A percentile compares a stretch with the other conserved stretches of the same genome.
Evolutionary conservation across 2,797 vertebrate genomes (phyloP).

Genomic region (Argentina silus): DNA sequence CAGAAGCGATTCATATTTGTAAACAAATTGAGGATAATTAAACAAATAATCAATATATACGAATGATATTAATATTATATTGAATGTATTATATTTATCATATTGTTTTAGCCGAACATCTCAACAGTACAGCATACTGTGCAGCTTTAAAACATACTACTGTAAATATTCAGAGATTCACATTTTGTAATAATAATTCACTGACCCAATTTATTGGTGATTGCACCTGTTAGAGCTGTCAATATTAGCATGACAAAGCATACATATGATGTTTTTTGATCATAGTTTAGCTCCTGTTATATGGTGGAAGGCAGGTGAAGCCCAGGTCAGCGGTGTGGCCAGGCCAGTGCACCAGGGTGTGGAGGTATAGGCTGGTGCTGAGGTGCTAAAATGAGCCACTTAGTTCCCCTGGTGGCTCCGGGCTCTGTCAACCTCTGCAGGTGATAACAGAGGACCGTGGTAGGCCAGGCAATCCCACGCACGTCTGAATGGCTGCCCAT

Average conservation of each 20-base stretch:
- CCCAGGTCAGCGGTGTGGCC: neutral
- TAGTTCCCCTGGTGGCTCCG: conserved; percentile 29
- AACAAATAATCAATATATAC: neutral
- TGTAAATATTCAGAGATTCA: neutral
- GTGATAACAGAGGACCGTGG: conserved; percentile 65
- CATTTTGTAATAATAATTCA: neutral
- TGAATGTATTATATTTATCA: too few species aligned
- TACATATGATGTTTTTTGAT: neutral
- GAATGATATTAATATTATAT: neutral
- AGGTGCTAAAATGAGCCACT: conserved; percentile 16
- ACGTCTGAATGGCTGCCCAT: conserved; percentile 76
- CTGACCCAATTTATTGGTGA: neutral
- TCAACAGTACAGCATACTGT: too few species aligned
- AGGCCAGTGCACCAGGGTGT: conserved; percentile 12
- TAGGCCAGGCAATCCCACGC: conserved; percentile 66
- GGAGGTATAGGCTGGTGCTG: neutral
- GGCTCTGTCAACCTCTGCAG: conserved; percentile 61
- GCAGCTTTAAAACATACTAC: neutral
- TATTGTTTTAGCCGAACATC: too few species aligned
- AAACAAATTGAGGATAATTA: neutral
- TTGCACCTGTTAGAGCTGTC: neutral
- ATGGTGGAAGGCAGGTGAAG: neutral
- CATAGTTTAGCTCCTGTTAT: neutral
- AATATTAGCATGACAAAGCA: neutral
- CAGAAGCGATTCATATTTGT: neutral